Base-by-base conservation (phyloP, 2,797 vertebrate genomes). In the Danio jaintianensis region DNA sequence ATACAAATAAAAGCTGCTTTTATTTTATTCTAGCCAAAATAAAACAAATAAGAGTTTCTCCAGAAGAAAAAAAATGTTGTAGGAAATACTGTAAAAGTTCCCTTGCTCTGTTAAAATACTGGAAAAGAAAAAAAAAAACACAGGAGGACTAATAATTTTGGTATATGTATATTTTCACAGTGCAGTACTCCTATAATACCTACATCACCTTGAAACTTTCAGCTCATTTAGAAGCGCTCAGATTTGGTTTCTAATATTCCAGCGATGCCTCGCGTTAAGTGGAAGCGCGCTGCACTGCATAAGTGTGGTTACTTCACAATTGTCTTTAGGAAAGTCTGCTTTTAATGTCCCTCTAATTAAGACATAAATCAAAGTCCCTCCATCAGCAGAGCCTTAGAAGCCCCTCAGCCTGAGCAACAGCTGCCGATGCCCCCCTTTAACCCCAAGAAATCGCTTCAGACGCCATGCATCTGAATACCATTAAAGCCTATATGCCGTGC, bases 401-500 rank as follows among this genome's bases (percentile, higher is more conserved):
- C 84, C 89, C 83, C 76, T 86, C 90, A 90, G 89, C 89, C 89
- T 82, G 59, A 78, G 86, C 64, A 94, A 92, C 94, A 95, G 93
- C 93, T 95, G 93, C 89, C 90, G 85, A 83, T 79, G 91, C 64
- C 91, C 91, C 90, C 88, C 89, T 87, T 88, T 90, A 88, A 87
- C 89, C 91, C 88, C 85, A 88, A 93, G 90, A 93, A 94, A 94
- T 93, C 91, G 91, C 93, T 92, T 93, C 92, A 93, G 92, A 94
- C 91, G 92, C 90, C 91, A 92, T 94, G 93, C 90, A 92, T 94
- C 93, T 93, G 88, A 91, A 92, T 90, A 88, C 88, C 93, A 93
- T 93, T 94, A 94, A 93, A 91, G 92, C 91, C 92, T 89, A 79
- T 87, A 88, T 89, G 82, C 87, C 89, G 86, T 52, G 67, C 64